Evolutionary conservation across 92 coral and sea anemone species (phyloP), one percentile per base, ranked within the genome.

Genomic region (Heteractis magnifica): DNA sequence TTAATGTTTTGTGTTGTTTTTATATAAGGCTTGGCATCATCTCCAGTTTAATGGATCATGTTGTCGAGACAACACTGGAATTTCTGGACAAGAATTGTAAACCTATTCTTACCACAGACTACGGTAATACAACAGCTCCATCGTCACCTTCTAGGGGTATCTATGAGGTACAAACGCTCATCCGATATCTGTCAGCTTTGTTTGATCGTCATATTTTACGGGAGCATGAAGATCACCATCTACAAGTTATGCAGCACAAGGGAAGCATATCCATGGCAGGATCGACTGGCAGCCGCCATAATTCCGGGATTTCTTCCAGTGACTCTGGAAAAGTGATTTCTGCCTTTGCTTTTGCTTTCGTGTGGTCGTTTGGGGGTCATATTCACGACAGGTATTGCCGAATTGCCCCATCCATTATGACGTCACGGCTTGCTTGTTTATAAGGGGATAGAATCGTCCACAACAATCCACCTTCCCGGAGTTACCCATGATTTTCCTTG

Each of bases 301-400:
- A 94, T 74, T 94, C 98, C 3, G 95, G 97, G 34, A 90, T 97
- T 55, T 80, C 95, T 0, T 96, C 99, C 19, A 93, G 94, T 84
- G 99, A 97, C 88, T 90, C 95, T 1, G 92, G 85, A 56, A 94
- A 84, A 72, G 97, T 97, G 68, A 88, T 94, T 80, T 85, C 89
- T 18, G 92, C 95, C 4, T 94, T 97, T 74, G 98, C 97, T 14
- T 97, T 94, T 81, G 94, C 99, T 18, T 97, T 92, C 77, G 91
- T 94, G 81, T 97, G 99, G 99, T 93, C 99, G 16, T 94, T 97
- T 87, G 99, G 99, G 19, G 99, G 99, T 72, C 98, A 91, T 77
- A 60, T 97, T 52, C 98, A 94, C 77, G 95, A 97, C 72, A 97
- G 97, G 99, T 95, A 78, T 34, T 34, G 44, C 44, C 3, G 44